Conservation (phyloP, 1,140 invertebrate species). For the Pogonus chalceus region DNA sequence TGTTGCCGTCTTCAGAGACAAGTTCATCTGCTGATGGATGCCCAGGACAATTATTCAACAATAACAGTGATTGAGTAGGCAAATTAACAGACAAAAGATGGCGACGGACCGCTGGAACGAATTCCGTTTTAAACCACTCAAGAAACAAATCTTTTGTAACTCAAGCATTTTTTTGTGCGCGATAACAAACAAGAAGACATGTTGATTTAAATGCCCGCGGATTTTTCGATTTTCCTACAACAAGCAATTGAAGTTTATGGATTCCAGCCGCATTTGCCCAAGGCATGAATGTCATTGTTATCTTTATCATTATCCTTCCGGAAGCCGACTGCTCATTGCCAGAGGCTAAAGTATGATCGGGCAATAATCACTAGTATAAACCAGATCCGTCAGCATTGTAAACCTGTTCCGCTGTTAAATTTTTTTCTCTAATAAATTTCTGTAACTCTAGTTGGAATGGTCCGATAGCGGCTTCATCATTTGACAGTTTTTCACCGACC, state of each 20-base stretch:
- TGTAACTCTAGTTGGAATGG: conserved; percentile 18
- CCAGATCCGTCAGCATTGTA: conserved; percentile 24
- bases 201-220: conserved; percentile 21
- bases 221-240: conserved; percentile 23
- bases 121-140: conserved; percentile 25
- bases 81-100: conserved; percentile 20
- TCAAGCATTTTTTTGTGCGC: conserved; percentile 22
- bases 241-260: conserved; percentile 18
- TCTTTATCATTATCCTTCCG: conserved; percentile 19
- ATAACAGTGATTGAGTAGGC: conserved; percentile 20
- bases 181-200: conserved; percentile 22
- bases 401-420: too few species aligned
- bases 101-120: conserved; percentile 23
- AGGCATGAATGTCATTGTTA: too few species aligned
- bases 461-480: conserved; percentile 17
- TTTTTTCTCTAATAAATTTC: conserved; percentile 20
- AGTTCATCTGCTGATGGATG: conserved; percentile 16
- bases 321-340: too few species aligned
- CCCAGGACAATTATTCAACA: conserved; percentile 25
- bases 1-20: conserved; percentile 14
- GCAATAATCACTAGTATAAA: conserved; percentile 21
- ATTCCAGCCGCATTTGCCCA: conserved; percentile 20
- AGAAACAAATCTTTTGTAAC: conserved; percentile 23
- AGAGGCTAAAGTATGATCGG: conserved; percentile 10
- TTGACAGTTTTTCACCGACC: conserved; percentile 28